Evolutionary conservation across 2,797 vertebrate species (phyloP).

Genomic region (Galaxias olidus): DNA sequence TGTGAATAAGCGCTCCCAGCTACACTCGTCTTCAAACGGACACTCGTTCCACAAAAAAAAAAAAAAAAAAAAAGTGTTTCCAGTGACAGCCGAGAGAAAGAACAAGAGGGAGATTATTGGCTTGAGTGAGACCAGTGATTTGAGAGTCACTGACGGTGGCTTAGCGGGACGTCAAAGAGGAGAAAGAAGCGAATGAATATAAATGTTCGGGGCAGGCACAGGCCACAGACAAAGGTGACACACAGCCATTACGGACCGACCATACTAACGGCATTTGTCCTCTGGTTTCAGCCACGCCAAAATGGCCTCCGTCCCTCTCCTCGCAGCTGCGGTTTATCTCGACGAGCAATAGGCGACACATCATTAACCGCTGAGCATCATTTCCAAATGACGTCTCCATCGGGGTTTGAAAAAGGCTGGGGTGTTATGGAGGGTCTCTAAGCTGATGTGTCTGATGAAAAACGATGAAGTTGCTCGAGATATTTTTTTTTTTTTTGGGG

Average conservation of each 20-base stretch:
- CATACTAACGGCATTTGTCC: background rate
- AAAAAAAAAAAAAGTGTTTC: background rate
- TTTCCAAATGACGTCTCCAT: background rate
- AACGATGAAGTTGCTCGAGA: background rate
- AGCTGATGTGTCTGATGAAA: background rate
- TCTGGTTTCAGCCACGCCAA: background rate
- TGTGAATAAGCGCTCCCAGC: constrained; percentile 21
- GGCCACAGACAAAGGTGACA: background rate
- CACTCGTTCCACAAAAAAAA: background rate
- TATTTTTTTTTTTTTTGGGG: background rate
- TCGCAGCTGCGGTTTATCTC: background rate
- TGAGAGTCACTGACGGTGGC: background rate
- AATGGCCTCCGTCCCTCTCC: background rate
- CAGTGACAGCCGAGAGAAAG: background rate
- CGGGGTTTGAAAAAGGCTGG: background rate
- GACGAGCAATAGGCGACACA: background rate
- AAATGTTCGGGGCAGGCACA: background rate
- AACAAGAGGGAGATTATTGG: no score
- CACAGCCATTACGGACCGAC: background rate
- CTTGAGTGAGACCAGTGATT: no score
- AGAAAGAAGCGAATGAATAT: background rate
- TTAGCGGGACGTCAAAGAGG: background rate
- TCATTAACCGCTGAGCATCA: constrained; percentile 4
- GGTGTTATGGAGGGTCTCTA: no score
- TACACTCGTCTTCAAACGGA: constrained; percentile 22